These are phyloP conservation scores for Athene cunicularia DNA, from an alignment of 2,113 vertebrate species.

Conservation along the genomic window DNA sequence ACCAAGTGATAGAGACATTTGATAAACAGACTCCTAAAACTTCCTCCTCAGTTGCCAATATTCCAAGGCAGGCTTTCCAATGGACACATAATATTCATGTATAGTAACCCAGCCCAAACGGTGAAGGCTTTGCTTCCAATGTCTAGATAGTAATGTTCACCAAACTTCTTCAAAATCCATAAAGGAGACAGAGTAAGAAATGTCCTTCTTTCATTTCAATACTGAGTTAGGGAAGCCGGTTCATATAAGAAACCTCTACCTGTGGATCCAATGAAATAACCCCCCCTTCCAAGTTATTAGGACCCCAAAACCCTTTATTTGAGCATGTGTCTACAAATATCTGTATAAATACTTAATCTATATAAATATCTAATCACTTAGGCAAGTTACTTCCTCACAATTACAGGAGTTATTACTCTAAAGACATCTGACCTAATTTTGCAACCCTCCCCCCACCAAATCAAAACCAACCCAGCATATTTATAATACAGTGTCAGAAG, in stretches of 20 bases:
- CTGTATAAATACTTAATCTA: neutral
- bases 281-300: neutral
- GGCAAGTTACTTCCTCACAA: neutral
- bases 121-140: neutral
- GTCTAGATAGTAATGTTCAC: neutral
- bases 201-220: neutral
- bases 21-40: neutral
- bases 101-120: neutral
- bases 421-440: neutral
- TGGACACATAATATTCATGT: neutral
- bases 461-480: neutral
- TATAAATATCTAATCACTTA: neutral
- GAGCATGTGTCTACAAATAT: neutral
- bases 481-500: neutral
- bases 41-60: neutral
- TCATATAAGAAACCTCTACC: neutral
- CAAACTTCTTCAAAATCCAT: neutral
- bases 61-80: neutral
- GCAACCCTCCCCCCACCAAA: neutral
- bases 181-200: neutral
- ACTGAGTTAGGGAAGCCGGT: neutral
- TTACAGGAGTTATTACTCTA: neutral
- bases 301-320: neutral
- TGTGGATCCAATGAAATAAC: neutral
- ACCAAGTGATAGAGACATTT: neutral